Conservation (phyloP, 2,797 vertebrate species). For the Acanthurus tractus region DNA sequence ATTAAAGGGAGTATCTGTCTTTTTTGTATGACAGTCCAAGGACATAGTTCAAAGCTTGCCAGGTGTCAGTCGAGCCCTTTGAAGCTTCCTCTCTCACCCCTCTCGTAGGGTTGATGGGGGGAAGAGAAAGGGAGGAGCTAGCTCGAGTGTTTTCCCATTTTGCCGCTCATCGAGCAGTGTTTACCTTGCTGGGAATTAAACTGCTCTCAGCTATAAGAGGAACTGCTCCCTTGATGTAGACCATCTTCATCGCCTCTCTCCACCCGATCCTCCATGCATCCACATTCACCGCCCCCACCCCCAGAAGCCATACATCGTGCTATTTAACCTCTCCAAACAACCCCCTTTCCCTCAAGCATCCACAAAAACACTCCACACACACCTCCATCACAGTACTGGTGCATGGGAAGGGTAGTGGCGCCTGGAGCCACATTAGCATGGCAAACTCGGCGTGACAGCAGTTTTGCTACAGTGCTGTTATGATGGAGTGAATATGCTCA, state of each 20-base stretch:
- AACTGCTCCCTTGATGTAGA: conserved; percentile 46
- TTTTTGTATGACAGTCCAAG: conserved; percentile 68
- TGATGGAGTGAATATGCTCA: conserved; percentile 80
- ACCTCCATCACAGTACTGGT: conserved; percentile 58
- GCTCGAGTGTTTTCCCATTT: conserved; percentile 44
- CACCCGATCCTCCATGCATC: conserved; percentile 20
- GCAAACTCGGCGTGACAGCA: conserved; percentile 79
- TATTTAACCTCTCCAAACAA: conserved; percentile 51
- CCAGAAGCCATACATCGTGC: conserved; percentile 36
- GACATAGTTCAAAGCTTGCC: conserved; percentile 76
- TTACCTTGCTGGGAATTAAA: conserved; percentile 51
- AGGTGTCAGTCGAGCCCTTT: conserved; percentile 73
- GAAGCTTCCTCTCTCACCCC: conserved; percentile 66
- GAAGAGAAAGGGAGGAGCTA: conserved; percentile 44
- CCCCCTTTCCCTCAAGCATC: conserved; percentile 12
- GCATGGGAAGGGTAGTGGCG: conserved; percentile 59
- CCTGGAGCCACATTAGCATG: conserved; percentile 77
- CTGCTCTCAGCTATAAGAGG: conserved; percentile 47
- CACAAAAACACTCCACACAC: conserved; percentile 37
- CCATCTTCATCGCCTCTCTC: conserved; percentile 46
- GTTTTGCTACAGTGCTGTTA: conserved; percentile 79
- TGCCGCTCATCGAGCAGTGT: conserved; percentile 31
- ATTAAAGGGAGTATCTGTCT: conserved; percentile 71
- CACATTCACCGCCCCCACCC: not conserved
- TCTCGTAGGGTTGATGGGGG: conserved; percentile 58